Evolutionary conservation across 2,113 vertebrate genomes (phyloP).

Genomic region (Eptesicus fuscus): DNA sequence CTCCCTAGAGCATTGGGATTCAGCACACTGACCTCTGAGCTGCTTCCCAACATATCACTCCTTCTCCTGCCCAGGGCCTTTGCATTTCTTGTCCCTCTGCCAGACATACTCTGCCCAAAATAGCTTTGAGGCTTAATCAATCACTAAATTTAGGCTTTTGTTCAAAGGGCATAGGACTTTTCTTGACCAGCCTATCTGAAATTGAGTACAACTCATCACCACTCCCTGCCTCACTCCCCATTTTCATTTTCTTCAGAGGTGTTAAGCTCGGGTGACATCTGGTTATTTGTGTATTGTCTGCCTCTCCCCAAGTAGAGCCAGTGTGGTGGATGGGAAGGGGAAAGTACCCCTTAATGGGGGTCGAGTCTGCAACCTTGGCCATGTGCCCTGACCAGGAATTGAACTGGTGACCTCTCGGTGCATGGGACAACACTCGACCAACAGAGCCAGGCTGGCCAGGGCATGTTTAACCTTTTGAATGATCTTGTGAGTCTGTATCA

Average conservation of each 20-base stretch:
- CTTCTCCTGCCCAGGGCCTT: not conserved
- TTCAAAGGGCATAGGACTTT: not conserved
- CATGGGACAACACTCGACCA: too few species aligned
- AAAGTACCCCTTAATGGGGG: too few species aligned
- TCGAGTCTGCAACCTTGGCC: too few species aligned
- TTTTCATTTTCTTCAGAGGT: not conserved
- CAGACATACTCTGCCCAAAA: not conserved
- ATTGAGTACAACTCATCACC: too few species aligned
- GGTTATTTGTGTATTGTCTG: not conserved
- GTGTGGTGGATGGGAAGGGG: not conserved
- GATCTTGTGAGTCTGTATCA: not conserved
- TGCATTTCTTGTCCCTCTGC: not conserved
- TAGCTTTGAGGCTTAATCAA: not conserved
- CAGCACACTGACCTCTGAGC: too few species aligned
- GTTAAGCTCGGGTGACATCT: rapidly evolving
- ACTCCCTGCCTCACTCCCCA: not conserved
- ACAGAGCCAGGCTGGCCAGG: too few species aligned
- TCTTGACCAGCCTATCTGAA: not conserved
- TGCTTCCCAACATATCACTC: not conserved
- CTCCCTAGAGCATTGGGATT: too few species aligned
- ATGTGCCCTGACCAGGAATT: too few species aligned
- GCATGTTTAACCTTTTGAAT: not conserved
- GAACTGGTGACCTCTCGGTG: too few species aligned
- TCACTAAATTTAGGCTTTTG: not conserved
- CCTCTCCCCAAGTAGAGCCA: not conserved